These are phyloP conservation scores for Squalus acanthias DNA, from an alignment of 2,797 vertebrate species.

Conservation along the genomic window DNA sequence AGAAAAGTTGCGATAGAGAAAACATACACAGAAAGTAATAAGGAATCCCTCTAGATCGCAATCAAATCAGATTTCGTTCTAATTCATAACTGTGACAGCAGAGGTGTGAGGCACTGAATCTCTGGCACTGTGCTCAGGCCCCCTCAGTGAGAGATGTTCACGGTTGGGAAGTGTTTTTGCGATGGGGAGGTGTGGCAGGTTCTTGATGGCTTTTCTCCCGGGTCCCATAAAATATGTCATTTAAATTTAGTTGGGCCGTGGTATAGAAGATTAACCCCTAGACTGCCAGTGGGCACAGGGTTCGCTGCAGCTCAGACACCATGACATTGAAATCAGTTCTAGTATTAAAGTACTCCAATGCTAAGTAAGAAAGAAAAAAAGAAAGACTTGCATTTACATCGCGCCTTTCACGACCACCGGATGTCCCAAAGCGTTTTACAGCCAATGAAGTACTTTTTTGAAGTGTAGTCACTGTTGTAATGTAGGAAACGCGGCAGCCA, in stretches of 20 bases:
- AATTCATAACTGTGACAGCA: background rate
- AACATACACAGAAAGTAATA: background rate
- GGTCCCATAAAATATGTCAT: background rate
- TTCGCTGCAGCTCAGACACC: too few species aligned
- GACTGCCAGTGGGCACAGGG: background rate
- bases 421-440: too few species aligned
- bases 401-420: too few species aligned
- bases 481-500: too few species aligned
- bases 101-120: background rate
- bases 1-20: background rate
- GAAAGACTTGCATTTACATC: too few species aligned
- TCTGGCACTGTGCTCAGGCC: background rate
- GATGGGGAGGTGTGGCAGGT: background rate
- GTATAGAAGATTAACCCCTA: background rate
- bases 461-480: too few species aligned
- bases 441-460: too few species aligned
- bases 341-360: background rate
- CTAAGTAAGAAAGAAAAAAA: background rate
- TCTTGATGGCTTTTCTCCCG: constrained; percentile 4
- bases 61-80: background rate
- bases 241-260: background rate
- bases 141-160: background rate
- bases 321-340: background rate
- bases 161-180: background rate
- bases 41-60: background rate